Conservation (phyloP, 2,113 vertebrate species). For the Nothocercus julius region DNA sequence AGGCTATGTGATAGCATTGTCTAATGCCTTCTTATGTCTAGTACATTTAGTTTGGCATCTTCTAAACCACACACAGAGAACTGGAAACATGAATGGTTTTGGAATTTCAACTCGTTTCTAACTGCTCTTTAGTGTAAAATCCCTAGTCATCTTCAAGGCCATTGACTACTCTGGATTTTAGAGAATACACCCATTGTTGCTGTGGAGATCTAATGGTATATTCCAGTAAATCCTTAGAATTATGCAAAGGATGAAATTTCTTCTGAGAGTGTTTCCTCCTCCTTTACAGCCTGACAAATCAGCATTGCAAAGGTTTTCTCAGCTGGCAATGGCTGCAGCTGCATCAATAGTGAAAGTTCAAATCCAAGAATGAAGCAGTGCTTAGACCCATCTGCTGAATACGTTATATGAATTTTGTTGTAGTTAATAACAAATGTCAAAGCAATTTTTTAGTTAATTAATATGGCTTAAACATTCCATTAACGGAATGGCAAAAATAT, state of each 20-base stretch:
- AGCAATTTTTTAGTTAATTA: background rate
- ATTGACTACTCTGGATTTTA: slow-evolving; percentile 5
- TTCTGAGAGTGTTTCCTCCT: background rate
- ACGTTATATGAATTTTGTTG: background rate
- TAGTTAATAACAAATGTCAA: background rate
- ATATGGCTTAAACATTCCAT: background rate
- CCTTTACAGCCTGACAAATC: background rate
- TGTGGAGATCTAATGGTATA: background rate
- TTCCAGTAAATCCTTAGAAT: slow-evolving; percentile 19
- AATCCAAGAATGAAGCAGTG: background rate
- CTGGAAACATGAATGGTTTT: slow-evolving; percentile 33
- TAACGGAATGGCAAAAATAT: background rate
- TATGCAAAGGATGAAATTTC: background rate
- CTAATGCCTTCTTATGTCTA: background rate
- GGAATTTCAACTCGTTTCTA: slow-evolving; percentile 15
- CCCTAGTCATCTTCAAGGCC: slow-evolving; percentile 15
- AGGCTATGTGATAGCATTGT: background rate
- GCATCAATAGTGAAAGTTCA: background rate
- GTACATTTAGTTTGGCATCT: background rate
- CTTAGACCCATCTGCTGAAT: background rate
- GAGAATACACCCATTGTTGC: slow-evolving; percentile 24
- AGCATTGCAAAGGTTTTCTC: background rate
- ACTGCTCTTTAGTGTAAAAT: background rate
- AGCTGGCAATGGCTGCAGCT: background rate
- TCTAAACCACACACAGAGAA: background rate